Percentiles rank a stretch among this genome's conserved stretches.
These are phyloP conservation scores for Imbricaverruca yamaguchii DNA, from an alignment of 2,888 invertebrate genomes.

Conservation along the genomic window DNA sequence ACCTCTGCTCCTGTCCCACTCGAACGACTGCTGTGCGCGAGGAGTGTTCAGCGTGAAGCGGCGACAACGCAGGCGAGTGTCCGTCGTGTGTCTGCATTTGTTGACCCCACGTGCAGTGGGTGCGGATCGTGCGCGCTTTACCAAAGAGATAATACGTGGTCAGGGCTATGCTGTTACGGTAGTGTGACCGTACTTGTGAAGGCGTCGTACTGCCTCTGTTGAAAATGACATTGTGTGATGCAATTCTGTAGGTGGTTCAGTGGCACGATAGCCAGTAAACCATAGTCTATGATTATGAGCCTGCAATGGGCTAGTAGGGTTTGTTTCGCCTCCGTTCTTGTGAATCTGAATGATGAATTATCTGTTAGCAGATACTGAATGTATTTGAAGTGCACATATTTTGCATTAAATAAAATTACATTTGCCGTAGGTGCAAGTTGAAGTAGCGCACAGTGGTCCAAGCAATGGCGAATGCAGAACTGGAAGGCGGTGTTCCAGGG, in stretches of 20 bases:
- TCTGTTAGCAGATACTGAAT: neutral
- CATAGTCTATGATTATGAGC: neutral
- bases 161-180: neutral
- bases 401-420: neutral
- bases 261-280: neutral
- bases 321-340: neutral
- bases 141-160: neutral
- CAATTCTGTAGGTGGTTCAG: neutral
- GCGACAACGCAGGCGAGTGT: too few species aligned
- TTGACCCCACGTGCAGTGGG: too few species aligned
- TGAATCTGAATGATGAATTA: neutral
- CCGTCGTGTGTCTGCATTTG: too few species aligned
- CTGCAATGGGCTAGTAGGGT: neutral
- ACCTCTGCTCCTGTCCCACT: too few species aligned
- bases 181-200: neutral
- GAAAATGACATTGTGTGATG: neutral
- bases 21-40: too few species aligned
- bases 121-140: neutral
- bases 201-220: neutral
- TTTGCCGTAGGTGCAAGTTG: neutral
- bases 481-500: too few species aligned
- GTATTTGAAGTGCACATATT: slow-evolving; percentile 3
- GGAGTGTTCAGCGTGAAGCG: too few species aligned
- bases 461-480: too few species aligned
- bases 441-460: too few species aligned